Evolutionary conservation across 2,113 vertebrate genomes (phyloP).

Genomic region (Eublepharis macularius): DNA sequence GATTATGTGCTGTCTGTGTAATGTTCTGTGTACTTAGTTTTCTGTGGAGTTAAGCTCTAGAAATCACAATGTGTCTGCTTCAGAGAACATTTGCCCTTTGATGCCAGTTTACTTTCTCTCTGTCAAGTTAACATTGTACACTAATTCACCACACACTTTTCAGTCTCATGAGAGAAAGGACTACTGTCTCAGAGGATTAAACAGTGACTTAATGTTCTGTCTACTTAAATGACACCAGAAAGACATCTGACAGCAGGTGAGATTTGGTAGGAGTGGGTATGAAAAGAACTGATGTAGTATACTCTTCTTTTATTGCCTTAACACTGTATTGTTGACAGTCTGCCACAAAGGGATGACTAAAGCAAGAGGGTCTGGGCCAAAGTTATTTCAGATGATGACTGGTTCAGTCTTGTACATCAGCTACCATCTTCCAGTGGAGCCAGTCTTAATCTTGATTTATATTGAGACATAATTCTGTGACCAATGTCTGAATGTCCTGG

Average conservation of each 20-base stretch:
- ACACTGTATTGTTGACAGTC: background rate
- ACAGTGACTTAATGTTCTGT: conserved; percentile 19
- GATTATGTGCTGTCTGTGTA: conserved; percentile 36
- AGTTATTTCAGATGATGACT: background rate
- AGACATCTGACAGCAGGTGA: background rate
- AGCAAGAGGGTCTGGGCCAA: background rate
- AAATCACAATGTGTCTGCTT: background rate
- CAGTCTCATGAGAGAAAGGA: conserved; percentile 3
- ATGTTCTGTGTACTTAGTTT: conserved; percentile 17
- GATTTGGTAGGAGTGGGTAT: background rate
- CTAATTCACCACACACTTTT: conserved; percentile 28
- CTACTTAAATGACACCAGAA: conserved; percentile 28
- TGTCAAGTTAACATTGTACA: background rate
- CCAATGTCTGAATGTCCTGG: background rate
- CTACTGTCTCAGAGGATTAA: conserved; percentile 27
- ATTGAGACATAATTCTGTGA: background rate
- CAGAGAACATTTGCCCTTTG: conserved; percentile 34
- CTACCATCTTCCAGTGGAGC: background rate
- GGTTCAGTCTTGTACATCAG: background rate
- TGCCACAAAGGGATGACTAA: background rate
- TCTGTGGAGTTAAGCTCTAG: conserved; percentile 18
- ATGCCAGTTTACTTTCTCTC: conserved; percentile 7
- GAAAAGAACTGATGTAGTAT: background rate
- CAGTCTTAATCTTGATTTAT: background rate
- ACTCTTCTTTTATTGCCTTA: conserved; percentile 21